phyloP scores from a whole-genome alignment of 2,797 vertebrate genomes.

The Oreochromis mossambicus region DNA sequence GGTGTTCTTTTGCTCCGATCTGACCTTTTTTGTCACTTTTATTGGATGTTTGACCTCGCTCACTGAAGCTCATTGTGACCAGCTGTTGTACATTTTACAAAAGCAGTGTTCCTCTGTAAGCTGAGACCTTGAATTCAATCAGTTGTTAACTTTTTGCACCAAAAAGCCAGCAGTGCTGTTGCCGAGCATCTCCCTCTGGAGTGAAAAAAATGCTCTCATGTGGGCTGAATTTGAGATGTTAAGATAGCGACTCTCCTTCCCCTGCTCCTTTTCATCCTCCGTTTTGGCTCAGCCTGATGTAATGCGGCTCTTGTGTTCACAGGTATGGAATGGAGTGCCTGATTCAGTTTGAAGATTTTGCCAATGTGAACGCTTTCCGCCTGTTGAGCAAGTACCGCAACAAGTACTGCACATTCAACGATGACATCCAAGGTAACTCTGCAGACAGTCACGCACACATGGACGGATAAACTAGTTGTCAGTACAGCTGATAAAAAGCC shows the following conservation, averaged over 20 bases:
- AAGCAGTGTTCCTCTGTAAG: not conserved
- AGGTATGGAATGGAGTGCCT: conserved; percentile 88
- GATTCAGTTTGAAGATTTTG: conserved; percentile 98
- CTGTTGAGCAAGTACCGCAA: conserved; percentile 91
- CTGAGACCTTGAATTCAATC: not conserved
- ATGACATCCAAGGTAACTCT: conserved; percentile 92
- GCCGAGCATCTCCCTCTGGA: conserved; percentile 39
- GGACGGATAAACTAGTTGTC: not conserved
- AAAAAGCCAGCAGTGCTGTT: not conserved
- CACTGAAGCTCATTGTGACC: not conserved
- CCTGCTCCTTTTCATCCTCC: not conserved
- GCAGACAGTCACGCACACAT: not conserved
- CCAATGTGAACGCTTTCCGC: conserved; percentile 92
- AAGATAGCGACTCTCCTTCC: not conserved
- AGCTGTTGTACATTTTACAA: not conserved
- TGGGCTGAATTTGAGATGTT: not conserved
- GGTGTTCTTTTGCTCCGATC: conserved; percentile 4
- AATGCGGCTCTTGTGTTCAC: conserved; percentile 9
- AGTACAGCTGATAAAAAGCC: not conserved
- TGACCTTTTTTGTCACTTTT: conserved; percentile 17
- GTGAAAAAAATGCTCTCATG: not conserved
- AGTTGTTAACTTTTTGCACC: not conserved
- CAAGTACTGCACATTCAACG: conserved; percentile 96
- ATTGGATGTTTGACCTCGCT: conserved; percentile 32
- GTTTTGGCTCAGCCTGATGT: not conserved